Conservation (phyloP, 1,140 invertebrate species). For the Papilio glaucus region DNA sequence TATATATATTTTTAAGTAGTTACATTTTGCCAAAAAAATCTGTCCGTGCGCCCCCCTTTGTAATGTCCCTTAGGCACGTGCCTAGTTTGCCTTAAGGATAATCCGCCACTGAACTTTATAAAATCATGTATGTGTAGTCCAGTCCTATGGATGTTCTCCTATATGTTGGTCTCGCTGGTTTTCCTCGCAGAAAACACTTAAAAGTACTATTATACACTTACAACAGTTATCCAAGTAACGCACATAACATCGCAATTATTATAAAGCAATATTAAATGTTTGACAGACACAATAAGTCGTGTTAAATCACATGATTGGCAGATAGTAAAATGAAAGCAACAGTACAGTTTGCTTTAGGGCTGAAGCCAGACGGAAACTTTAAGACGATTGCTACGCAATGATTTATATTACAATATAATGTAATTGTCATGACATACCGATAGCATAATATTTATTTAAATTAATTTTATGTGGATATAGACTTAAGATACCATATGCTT, state of each 20-base stretch:
- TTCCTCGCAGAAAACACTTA: no score
- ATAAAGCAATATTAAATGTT: constrained; percentile 3
- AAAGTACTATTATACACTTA: no score
- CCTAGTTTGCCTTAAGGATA: no score
- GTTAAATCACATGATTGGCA: neutral
- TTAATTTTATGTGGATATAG: neutral
- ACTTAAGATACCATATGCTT: constrained; percentile 15
- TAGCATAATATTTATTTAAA: constrained; percentile 19
- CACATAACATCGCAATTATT: neutral
- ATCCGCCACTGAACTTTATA: no score
- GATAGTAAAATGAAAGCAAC: no score
- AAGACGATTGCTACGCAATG: neutral
- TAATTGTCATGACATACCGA: constrained; percentile 11
- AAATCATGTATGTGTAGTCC: no score
- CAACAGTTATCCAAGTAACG: neutral
- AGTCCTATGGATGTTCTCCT: no score
- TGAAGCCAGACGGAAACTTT: neutral
- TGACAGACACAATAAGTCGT: neutral
- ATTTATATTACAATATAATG: neutral
- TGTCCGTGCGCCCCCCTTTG: no score
- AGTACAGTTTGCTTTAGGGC: constrained; percentile 1
- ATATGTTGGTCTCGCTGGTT: no score
- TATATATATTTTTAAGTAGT: no score
- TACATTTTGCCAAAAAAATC: no score
- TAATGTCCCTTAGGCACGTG: no score